phyloP scores from a whole-genome alignment of 1,140 invertebrate genomes.

The Pogonomyrmex californicus region DNA sequence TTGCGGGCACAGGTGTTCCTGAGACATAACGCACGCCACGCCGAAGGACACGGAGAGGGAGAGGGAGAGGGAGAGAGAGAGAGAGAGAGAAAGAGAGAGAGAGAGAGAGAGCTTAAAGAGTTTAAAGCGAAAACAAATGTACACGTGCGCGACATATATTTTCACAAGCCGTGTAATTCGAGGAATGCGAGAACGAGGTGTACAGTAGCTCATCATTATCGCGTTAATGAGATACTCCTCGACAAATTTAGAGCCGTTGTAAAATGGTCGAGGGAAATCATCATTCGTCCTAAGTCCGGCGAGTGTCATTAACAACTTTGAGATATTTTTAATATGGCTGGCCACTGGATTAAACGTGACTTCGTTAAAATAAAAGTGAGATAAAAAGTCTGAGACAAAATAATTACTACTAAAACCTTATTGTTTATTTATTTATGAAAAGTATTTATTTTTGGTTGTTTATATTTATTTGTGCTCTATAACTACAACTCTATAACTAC shows the following conservation, averaged over 20 bases:
- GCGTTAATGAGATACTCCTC: background rate
- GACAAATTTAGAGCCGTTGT: background rate
- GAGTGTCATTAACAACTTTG: background rate
- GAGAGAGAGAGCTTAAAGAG: too few relatives aligned
- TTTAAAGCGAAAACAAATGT: conserved; percentile 3
- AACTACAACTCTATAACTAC: too few relatives aligned
- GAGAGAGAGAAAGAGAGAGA: too few relatives aligned
- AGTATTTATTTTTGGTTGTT: background rate
- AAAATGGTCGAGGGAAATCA: background rate
- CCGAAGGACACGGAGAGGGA: background rate
- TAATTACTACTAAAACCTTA: background rate
- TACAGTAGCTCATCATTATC: background rate
- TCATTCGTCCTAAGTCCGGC: too few relatives aligned
- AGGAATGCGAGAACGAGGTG: background rate
- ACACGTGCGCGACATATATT: conserved; percentile 5
- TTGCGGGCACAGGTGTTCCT: conserved; percentile 3
- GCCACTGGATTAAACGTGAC: background rate
- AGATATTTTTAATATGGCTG: background rate
- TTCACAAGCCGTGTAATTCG: background rate
- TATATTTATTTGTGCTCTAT: background rate
- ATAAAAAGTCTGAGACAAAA: background rate
- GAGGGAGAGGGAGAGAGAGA: too few relatives aligned
- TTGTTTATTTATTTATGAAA: conserved; percentile 4
- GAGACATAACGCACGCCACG: background rate
- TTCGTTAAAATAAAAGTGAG: background rate